phyloP scores from a whole-genome alignment of 2,113 vertebrate species.

The Alexandromys fortis region DNA sequence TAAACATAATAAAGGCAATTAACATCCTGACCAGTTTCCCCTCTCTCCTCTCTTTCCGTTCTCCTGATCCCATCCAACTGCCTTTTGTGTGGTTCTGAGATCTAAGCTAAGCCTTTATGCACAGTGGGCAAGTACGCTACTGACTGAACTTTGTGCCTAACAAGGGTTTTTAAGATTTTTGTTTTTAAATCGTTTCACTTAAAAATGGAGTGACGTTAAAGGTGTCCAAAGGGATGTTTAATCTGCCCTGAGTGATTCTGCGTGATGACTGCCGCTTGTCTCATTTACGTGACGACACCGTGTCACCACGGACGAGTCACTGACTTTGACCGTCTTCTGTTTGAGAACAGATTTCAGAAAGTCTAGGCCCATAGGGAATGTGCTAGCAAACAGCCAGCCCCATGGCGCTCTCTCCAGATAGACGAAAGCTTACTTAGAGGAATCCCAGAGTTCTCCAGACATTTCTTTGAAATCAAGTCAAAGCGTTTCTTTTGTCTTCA shows the following conservation, averaged over 20 bases:
- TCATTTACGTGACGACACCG: background rate
- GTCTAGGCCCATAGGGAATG: background rate
- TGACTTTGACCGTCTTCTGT: slow-evolving; percentile 11
- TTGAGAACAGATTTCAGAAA: slow-evolving; percentile 26
- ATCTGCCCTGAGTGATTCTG: background rate
- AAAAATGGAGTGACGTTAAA: background rate
- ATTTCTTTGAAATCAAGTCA: slow-evolving; percentile 67
- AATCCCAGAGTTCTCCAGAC: slow-evolving; percentile 58
- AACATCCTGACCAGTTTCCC: background rate
- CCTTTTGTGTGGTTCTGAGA: background rate
- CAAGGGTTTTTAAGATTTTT: background rate
- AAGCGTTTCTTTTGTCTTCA: slow-evolving; percentile 61
- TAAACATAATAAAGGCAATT: too few relatives aligned
- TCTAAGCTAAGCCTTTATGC: too few relatives aligned
- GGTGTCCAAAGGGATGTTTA: background rate
- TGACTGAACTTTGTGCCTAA: too few relatives aligned
- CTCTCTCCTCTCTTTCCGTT: background rate
- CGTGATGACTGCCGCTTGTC: background rate
- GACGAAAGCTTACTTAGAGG: slow-evolving; percentile 19
- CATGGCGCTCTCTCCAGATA: slow-evolving; percentile 39
- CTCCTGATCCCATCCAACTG: accelerated
- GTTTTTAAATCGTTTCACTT: background rate
- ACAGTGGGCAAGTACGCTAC: background rate
- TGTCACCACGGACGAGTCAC: background rate
- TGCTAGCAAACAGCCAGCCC: slow-evolving; percentile 12